Percentiles rank a stretch among this genome's conserved stretches.
Evolutionary conservation across 2,888 invertebrate genomes (phyloP).

Genomic region (Phaedon cochleariae): DNA sequence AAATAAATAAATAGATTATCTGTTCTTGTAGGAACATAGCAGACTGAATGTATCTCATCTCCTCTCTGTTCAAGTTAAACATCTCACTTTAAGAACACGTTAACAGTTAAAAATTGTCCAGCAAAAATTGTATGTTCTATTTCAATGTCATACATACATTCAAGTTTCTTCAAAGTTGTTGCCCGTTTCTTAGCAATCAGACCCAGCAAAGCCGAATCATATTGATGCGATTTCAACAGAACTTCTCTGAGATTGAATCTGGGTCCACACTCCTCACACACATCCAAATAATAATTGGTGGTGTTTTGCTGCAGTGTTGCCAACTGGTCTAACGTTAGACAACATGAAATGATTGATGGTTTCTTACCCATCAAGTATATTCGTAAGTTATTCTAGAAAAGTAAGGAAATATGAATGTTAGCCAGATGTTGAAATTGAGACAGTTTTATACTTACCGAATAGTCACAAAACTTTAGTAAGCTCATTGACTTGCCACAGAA

Average conservation of each 20-base stretch:
- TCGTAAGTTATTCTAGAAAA: constrained; percentile 56
- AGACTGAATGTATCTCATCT: too few relatives aligned
- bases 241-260: constrained; percentile 51
- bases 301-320: constrained; percentile 50
- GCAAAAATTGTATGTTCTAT: constrained; percentile 11
- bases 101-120: constrained; percentile 49
- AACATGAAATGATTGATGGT: constrained; percentile 56
- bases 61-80: too few relatives aligned
- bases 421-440: neutral
- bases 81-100: too few relatives aligned
- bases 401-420: constrained; percentile 10
- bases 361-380: constrained; percentile 55
- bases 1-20: too few relatives aligned
- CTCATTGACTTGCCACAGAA: constrained; percentile 79
- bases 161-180: constrained; percentile 54
- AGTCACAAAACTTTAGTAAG: constrained; percentile 74
- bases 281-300: constrained; percentile 56
- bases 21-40: too few relatives aligned
- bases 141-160: constrained; percentile 50
- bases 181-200: constrained; percentile 56
- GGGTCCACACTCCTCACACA: constrained; percentile 53
- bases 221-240: constrained; percentile 45
- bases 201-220: constrained; percentile 49
- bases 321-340: constrained; percentile 55
- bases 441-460: constrained; percentile 65